Evolutionary conservation across 1,140 invertebrate genomes (phyloP).

Genomic region (Neodiprion virginianus): DNA sequence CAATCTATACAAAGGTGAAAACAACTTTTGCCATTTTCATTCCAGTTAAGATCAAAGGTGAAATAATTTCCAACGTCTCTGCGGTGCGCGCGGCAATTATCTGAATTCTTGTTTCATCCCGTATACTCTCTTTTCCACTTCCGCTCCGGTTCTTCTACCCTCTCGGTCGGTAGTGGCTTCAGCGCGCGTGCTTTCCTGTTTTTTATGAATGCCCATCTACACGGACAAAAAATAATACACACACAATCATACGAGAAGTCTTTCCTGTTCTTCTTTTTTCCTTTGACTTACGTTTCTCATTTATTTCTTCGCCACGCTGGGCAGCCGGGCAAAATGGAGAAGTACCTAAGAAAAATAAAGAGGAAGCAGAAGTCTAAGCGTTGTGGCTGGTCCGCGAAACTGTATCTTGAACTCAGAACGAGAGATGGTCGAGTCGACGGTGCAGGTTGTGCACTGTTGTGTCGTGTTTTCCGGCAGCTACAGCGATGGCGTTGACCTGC

Average conservation of each 20-base stretch:
- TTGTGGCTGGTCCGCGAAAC: not conserved
- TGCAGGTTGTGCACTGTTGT: constrained; percentile 10
- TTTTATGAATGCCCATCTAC: not conserved
- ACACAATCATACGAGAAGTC: not conserved
- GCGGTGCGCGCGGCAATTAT: not conserved
- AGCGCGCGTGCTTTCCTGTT: not conserved
- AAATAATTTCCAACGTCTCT: constrained; percentile 1
- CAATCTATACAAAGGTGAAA: not conserved
- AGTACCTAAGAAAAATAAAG: not conserved
- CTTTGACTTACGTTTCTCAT: constrained; percentile 53
- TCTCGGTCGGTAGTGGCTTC: not conserved
- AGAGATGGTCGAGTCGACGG: not conserved
- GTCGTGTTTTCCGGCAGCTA: constrained; percentile 36
- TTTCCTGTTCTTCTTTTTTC: constrained; percentile 28
- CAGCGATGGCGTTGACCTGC: constrained; percentile 48
- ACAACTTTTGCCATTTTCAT: constrained; percentile 2
- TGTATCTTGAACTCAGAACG: not conserved
- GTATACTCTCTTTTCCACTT: constrained; percentile 36
- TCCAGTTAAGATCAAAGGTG: not conserved
- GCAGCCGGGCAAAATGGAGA: not conserved
- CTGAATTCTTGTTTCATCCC: constrained; percentile 2
- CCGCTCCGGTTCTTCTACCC: not conserved
- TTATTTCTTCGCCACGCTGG: constrained; percentile 40
- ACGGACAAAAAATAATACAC: not conserved
- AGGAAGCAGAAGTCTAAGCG: not conserved